phyloP scores from a whole-genome alignment of 2,113 vertebrate genomes.

The Bombycilla garrulus region DNA sequence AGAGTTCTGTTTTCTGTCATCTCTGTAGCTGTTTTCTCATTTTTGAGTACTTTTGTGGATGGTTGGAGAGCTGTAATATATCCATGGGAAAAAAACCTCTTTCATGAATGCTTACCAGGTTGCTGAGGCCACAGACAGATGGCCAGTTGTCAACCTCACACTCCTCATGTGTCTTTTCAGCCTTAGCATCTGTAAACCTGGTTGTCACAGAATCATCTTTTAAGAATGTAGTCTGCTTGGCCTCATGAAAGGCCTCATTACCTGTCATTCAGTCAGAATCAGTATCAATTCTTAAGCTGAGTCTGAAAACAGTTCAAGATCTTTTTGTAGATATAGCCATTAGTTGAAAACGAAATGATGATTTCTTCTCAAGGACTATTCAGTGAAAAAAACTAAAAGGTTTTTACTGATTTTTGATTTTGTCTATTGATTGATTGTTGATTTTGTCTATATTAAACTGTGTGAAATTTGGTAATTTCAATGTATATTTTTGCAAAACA shows the following conservation, averaged over 20 bases:
- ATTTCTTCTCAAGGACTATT: neutral
- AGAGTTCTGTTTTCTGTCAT: neutral
- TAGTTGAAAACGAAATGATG: neutral
- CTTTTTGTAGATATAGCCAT: neutral
- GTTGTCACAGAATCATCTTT: neutral
- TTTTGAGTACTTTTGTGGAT: neutral
- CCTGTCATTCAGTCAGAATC: neutral
- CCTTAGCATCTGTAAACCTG: neutral
- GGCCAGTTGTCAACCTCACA: neutral
- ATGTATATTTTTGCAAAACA: neutral
- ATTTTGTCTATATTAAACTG: neutral
- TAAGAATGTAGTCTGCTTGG: neutral
- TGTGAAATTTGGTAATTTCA: neutral
- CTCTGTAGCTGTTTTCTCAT: neutral
- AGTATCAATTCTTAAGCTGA: neutral
- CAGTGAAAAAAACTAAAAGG: neutral
- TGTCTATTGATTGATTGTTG: neutral
- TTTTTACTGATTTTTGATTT: no score
- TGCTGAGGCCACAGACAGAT: neutral
- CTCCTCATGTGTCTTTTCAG: neutral
- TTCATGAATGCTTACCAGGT: neutral
- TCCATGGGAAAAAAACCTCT: neutral
- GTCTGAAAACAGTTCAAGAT: neutral
- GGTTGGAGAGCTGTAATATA: neutral
- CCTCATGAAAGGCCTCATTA: neutral